Evolutionary conservation across 2,797 vertebrate species (phyloP).

Genomic region (Melanotaenia trifasciata): DNA sequence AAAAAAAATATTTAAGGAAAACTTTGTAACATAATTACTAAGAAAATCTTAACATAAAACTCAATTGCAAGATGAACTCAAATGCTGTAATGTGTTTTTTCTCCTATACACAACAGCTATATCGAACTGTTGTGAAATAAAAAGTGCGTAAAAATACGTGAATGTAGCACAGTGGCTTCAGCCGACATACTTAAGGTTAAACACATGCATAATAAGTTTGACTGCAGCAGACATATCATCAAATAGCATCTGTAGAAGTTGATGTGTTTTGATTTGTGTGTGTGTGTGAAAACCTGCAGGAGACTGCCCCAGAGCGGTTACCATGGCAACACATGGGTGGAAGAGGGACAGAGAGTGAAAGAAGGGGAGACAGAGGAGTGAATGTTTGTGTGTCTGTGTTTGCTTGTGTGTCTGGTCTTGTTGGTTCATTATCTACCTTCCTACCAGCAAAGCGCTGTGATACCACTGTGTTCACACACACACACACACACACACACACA

Average conservation of each 20-base stretch:
- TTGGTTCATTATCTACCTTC: conserved; percentile 73
- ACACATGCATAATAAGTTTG: conserved; percentile 68
- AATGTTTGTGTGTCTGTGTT: conserved; percentile 32
- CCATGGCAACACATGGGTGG: conserved; percentile 71
- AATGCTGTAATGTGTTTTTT: conserved; percentile 1
- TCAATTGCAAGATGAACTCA: conserved; percentile 12
- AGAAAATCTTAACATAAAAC: neutral
- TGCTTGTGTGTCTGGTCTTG: conserved; percentile 47
- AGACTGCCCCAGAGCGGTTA: conserved; percentile 74
- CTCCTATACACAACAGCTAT: conserved; percentile 9
- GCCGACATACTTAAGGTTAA: conserved; percentile 63
- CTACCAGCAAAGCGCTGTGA: conserved; percentile 66
- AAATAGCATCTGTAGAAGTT: conserved; percentile 52
- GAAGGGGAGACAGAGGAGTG: conserved; percentile 38
- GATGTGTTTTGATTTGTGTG: conserved; percentile 28
- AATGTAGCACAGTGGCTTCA: conserved; percentile 42
- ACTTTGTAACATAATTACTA: neutral
- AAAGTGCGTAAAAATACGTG: conserved; percentile 33
- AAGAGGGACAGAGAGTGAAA: conserved; percentile 56
- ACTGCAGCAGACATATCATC: conserved; percentile 62
- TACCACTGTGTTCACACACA: conserved; percentile 51
- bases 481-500: conserved; percentile 5
- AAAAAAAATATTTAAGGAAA: neutral
- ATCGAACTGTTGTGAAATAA: neutral
- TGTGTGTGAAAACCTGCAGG: conserved; percentile 58